phyloP scores from a whole-genome alignment of 2,888 invertebrate species.

The Eristalinus aeneus region DNA sequence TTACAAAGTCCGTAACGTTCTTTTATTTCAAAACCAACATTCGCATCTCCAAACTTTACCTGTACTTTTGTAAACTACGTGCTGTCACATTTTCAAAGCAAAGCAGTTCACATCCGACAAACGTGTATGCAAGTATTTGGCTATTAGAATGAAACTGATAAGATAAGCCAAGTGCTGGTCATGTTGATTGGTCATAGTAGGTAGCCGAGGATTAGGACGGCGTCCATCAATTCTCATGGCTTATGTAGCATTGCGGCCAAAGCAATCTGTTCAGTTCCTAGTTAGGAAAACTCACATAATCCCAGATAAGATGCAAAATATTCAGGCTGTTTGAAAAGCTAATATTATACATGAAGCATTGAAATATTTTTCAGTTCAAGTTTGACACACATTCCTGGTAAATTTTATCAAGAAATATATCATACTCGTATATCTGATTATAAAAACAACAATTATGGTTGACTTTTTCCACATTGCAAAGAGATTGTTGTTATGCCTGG shows the following conservation, averaged over 20 bases:
- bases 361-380: background rate
- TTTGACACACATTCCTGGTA: background rate
- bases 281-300: background rate
- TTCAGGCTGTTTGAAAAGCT: background rate
- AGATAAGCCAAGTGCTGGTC: background rate
- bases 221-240: conserved; percentile 8
- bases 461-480: background rate
- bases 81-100: background rate
- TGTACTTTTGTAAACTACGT: background rate
- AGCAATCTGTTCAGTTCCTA: background rate
- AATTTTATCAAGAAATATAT: background rate
- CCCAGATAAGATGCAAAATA: background rate
- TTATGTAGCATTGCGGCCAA: background rate
- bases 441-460: background rate
- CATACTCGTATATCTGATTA: background rate
- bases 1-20: background rate
- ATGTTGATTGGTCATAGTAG: conserved; percentile 4
- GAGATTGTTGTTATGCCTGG: too few relatives aligned
- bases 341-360: background rate
- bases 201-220: conserved; percentile 3
- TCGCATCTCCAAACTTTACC: background rate
- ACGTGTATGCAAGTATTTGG: background rate
- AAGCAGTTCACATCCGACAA: background rate
- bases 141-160: background rate
- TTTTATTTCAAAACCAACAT: background rate